Evolutionary conservation across 2,113 vertebrate species (phyloP), one percentile per base, ranked within the genome.

Genomic region (Haplochromis vanheusdeni): DNA sequence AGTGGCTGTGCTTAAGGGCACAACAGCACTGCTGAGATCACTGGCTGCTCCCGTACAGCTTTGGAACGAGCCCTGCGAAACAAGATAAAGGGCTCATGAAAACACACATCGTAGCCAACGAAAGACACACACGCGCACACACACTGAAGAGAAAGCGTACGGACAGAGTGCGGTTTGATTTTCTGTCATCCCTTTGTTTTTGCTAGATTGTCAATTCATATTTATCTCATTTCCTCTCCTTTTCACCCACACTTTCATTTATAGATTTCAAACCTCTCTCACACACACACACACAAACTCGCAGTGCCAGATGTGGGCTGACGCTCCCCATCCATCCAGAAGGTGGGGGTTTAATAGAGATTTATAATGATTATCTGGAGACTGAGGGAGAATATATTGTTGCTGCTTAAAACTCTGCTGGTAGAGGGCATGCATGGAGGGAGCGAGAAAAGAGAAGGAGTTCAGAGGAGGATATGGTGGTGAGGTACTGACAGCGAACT

Each of bases 1-100:
- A 96, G 94, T 95, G 94, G 93, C 94, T 92, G 90, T 90, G 94
- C 94, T 95, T 94, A 92, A 93, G 94, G 93, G 94, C 94, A 94
- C 92, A 92, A 94, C 91, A 89, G 89, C 87, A 91, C 94, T 82
- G 91, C 91, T 86, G 95, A 82, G 92, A 94, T 92, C 92, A 87
- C 92, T 87, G 88, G 84, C 94, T 93, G 90, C 90, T 86, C 82
- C 87, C 58, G 55, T 87, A 73, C 88, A 87, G 89, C 89, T 90
- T 89, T 86, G 80, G 82, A 91, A 87, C 35, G 23, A 90, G 91
- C 89, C 83, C 90, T 85, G 90, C 65, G 28, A 94, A 95, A 91
- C 85, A 56, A 92, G 93, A 92, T 92, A 89, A 94, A 92, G 86
- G 89, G 86, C 92, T 89, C 85, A 83, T 79, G 88, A 90, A 87